phyloP scores from a whole-genome alignment of 2,888 invertebrate species.

The Euzophera pinguis region DNA sequence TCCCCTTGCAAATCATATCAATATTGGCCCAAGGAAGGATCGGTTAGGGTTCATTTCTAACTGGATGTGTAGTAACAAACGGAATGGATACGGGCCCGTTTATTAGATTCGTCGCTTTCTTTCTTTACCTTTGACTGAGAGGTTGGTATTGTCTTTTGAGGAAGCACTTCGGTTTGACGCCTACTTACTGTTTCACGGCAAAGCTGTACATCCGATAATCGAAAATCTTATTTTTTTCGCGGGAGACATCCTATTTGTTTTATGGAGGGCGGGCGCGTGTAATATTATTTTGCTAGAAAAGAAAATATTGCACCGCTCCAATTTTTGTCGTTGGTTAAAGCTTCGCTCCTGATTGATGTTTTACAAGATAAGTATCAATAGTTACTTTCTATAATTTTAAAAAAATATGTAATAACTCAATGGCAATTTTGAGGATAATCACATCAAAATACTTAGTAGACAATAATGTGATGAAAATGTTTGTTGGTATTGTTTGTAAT shows the following conservation, averaged over 20 bases:
- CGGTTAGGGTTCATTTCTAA: constrained; percentile 44
- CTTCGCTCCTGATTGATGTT: too few species aligned
- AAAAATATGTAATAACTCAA: too few species aligned
- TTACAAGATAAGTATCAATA: too few species aligned
- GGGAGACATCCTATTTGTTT: constrained; percentile 1
- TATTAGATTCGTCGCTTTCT: constrained; percentile 75
- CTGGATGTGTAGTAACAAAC: constrained; percentile 64
- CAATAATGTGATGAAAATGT: too few species aligned
- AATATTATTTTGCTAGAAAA: not conserved
- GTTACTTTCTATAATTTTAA: too few species aligned
- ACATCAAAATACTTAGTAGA: too few species aligned
- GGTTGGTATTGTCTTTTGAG: constrained; percentile 68
- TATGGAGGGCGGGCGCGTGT: not conserved
- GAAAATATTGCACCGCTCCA: not conserved
- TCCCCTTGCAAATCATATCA: constrained; percentile 48
- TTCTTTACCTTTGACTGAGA: constrained; percentile 72
- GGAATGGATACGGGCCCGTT: constrained; percentile 69
- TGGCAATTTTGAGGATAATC: too few species aligned
- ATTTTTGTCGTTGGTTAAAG: too few species aligned
- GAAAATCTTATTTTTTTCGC: constrained; percentile 37
- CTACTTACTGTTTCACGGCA: constrained; percentile 44
- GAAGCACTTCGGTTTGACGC: constrained; percentile 55
- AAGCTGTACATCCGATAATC: constrained; percentile 42
- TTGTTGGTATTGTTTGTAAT: too few species aligned
- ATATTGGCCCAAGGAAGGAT: constrained; percentile 45